Evolutionary conservation across 2,888 invertebrate species (phyloP).

Genomic region (Hypolimnas misippus): DNA sequence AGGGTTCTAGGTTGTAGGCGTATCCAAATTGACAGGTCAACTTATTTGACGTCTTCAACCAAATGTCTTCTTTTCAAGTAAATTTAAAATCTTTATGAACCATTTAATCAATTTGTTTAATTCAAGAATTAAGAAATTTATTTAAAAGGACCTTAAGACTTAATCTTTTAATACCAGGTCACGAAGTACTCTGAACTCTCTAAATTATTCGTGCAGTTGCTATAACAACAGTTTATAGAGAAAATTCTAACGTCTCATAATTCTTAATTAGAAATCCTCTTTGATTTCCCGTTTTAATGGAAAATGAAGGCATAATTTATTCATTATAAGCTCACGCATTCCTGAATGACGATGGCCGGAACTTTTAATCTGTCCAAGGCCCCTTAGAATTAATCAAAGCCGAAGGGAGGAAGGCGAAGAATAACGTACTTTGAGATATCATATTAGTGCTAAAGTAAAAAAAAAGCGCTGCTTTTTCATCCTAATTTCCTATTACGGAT

Average conservation of each 20-base stretch:
- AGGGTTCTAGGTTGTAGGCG: no score
- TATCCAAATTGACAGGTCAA: no score
- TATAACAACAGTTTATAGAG: conserved; percentile 22
- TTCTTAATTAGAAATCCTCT: conserved; percentile 35
- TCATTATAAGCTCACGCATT: conserved; percentile 66
- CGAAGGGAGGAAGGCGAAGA: conserved; percentile 43
- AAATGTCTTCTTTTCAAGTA: no score
- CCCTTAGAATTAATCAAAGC: conserved; percentile 59
- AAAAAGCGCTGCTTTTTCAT: neutral
- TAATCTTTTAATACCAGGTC: conserved; percentile 5
- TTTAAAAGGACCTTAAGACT: conserved; percentile 1
- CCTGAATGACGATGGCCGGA: conserved; percentile 54
- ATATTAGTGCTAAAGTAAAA: neutral
- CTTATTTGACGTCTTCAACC: no score
- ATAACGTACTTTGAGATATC: neutral
- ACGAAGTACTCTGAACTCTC: neutral
- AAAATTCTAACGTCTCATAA: conserved; percentile 20
- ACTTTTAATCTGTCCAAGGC: conserved; percentile 68
- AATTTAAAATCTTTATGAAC: neutral
- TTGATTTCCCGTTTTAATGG: conserved; percentile 53
- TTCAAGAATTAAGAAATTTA: neutral
- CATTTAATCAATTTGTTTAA: neutral
- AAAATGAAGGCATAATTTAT: conserved; percentile 58
- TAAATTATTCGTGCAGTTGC: conserved; percentile 5
- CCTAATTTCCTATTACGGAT: no score